Conservation (phyloP, 2,113 vertebrate species). For the Cygnus buccinator region DNA sequence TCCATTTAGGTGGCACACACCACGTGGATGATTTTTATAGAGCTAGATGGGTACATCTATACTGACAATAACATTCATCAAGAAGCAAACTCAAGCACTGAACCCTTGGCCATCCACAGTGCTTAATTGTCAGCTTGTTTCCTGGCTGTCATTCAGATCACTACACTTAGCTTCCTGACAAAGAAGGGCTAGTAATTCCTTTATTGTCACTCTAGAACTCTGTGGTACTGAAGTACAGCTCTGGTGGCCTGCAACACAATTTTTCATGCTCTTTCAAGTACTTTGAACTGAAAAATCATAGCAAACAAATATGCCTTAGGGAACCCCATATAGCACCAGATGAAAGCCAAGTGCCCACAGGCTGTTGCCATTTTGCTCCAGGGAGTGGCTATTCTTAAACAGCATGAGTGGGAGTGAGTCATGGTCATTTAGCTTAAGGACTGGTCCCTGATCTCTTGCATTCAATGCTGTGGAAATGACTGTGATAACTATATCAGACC, state of each 20-base stretch:
- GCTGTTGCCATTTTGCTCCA: not conserved
- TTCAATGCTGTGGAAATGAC: not conserved
- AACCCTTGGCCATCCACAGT: not conserved
- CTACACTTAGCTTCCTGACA: not conserved
- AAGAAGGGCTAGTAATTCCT: not conserved
- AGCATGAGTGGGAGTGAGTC: not conserved
- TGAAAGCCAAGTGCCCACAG: not conserved
- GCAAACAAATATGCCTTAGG: not conserved
- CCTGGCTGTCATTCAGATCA: not conserved
- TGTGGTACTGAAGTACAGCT: not conserved
- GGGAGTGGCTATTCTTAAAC: not conserved
- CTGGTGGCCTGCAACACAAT: not conserved
- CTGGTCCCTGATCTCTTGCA: not conserved
- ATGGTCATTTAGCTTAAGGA: not conserved
- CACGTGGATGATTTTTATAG: not conserved
- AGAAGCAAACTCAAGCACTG: not conserved
- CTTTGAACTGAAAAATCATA: not conserved
- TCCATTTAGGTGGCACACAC: not conserved
- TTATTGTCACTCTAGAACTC: too few species aligned
- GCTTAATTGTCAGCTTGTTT: conserved; percentile 3
- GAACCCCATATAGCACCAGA: not conserved
- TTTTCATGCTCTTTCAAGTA: not conserved
- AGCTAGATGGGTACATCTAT: not conserved
- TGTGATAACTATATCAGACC: not conserved
- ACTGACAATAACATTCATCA: not conserved